Percentiles rank a stretch among this genome's conserved stretches.
These are phyloP conservation scores for mouse (Mus musculus) DNA, from an alignment of 2,113 vertebrate species.

Conservation along the genomic window GRCm39 chr6:89467001-89467500, in stretches of 20 bases:
- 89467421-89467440: neutral
- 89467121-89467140: neutral
- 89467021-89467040: neutral
- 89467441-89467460: neutral
- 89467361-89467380: slow-evolving; percentile 19
- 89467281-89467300: neutral
- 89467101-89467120: neutral
- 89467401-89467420: slow-evolving; percentile 28
- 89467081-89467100: neutral
- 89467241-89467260: neutral
- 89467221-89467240: neutral
- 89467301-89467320: neutral
- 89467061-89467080: neutral
- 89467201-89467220: neutral
- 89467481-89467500: neutral
- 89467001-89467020: no score
- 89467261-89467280: neutral
- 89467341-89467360: slow-evolving; percentile 25
- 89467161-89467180: neutral
- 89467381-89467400: neutral
- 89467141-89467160: neutral
- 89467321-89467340: slow-evolving; percentile 28
- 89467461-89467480: neutral
- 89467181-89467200: neutral
- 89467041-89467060: neutral